phyloP scores from a whole-genome alignment of 2,888 invertebrate species.

The Protodeltote pygarga region DNA sequence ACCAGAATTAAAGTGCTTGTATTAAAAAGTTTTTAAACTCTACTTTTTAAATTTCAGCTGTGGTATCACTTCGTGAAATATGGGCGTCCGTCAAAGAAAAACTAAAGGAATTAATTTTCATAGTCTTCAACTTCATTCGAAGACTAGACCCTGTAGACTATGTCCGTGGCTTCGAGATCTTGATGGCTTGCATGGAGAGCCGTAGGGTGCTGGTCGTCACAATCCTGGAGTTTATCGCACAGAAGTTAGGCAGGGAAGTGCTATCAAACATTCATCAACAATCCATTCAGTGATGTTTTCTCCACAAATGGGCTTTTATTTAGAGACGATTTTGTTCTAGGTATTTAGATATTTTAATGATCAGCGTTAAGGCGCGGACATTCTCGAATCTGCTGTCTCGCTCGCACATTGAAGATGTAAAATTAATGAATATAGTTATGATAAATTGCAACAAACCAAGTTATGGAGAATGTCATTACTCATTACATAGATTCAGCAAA shows the following conservation, averaged over 20 bases:
- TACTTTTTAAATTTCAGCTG: slow-evolving; percentile 54
- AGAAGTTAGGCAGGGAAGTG: slow-evolving; percentile 67
- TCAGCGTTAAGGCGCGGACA: too few relatives aligned
- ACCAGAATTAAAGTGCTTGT: too few relatives aligned
- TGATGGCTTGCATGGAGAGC: slow-evolving; percentile 64
- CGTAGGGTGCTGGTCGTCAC: slow-evolving; percentile 66
- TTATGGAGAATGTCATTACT: too few relatives aligned
- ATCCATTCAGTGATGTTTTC: not conserved
- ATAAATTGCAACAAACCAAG: too few relatives aligned
- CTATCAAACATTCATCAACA: slow-evolving; percentile 58
- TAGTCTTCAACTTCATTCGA: slow-evolving; percentile 71
- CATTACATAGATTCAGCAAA: too few relatives aligned
- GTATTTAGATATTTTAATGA: too few relatives aligned
- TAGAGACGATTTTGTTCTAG: too few relatives aligned
- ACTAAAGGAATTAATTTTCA: slow-evolving; percentile 66
- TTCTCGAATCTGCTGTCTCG: too few relatives aligned
- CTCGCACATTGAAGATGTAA: too few relatives aligned
- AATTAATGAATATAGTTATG: too few relatives aligned
- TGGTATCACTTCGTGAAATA: slow-evolving; percentile 70
- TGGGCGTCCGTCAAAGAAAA: slow-evolving; percentile 69
- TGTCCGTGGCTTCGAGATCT: slow-evolving; percentile 60
- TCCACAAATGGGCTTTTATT: too few relatives aligned
- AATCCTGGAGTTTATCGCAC: slow-evolving; percentile 71
- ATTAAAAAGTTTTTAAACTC: too few relatives aligned
- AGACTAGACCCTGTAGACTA: slow-evolving; percentile 66